phyloP scores from a whole-genome alignment of 2,888 invertebrate genomes.

The Andrena haemorrhoa region DNA sequence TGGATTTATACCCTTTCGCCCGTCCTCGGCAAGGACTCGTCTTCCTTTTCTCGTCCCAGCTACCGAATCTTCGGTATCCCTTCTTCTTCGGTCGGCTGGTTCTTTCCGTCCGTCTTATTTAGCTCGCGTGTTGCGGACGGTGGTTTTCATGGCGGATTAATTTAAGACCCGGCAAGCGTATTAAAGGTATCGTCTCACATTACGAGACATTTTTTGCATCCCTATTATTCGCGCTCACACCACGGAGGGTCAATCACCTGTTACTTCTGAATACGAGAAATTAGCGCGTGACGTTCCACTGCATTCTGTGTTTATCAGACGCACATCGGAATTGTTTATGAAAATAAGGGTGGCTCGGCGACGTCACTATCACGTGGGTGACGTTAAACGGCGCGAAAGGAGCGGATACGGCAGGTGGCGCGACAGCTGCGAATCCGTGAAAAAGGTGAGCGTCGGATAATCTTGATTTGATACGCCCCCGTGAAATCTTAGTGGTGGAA shows the following conservation, averaged over 20 bases:
- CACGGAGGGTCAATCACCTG: too few species aligned
- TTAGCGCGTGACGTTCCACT: too few species aligned
- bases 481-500: constrained; percentile 54
- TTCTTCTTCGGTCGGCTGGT: constrained; percentile 6
- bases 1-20: constrained; percentile 70
- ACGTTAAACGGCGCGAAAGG: constrained; percentile 78
- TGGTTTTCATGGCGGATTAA: not conserved
- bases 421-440: constrained; percentile 78
- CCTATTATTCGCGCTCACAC: too few species aligned
- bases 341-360: constrained; percentile 37
- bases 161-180: too few species aligned
- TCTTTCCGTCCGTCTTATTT: constrained; percentile 17
- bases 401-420: constrained; percentile 79
- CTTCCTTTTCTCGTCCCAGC: constrained; percentile 36
- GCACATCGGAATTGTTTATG: not conserved
- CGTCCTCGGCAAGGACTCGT: constrained; percentile 52
- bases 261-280: too few species aligned
- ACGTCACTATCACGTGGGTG: constrained; percentile 71
- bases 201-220: too few species aligned
- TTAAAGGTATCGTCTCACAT: too few species aligned
- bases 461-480: constrained; percentile 73
- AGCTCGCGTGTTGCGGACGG: constrained; percentile 29
- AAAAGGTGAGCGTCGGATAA: constrained; percentile 72
- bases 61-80: constrained; percentile 41
- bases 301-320: not conserved